Evolutionary conservation across 2,888 invertebrate genomes (phyloP).

Genomic region (Rhimphoctona megacephalus): DNA sequence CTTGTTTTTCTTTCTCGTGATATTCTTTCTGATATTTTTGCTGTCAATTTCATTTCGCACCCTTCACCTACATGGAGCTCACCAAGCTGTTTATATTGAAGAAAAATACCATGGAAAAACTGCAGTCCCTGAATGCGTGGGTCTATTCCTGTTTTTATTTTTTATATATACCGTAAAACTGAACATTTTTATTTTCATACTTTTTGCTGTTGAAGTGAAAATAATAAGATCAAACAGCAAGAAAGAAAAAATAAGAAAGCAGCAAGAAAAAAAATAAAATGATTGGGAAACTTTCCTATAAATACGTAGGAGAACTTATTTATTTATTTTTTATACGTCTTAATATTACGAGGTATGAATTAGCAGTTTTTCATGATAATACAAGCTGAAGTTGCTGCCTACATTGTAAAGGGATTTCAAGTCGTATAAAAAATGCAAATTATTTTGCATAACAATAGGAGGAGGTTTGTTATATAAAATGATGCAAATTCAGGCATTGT

Average conservation of each 20-base stretch:
- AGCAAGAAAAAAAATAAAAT: neutral
- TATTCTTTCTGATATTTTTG: neutral
- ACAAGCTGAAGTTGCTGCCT: neutral
- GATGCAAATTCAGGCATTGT: neutral
- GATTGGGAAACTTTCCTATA: neutral
- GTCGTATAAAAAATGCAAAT: neutral
- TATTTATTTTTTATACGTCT: neutral
- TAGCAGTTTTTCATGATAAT: neutral
- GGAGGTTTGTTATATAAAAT: neutral
- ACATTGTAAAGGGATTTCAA: neutral
- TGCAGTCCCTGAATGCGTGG: neutral
- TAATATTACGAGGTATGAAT: neutral
- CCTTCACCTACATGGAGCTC: conserved; percentile 6
- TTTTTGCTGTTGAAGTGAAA: neutral
- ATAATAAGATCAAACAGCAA: neutral
- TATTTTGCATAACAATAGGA: neutral
- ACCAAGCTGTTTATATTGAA: neutral
- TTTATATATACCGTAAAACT: neutral
- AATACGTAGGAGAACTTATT: neutral
- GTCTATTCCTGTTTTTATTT: neutral
- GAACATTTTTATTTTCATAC: neutral
- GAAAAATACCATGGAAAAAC: conserved; percentile 34
- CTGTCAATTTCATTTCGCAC: conserved; percentile 29
- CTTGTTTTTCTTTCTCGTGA: conserved; percentile 1
- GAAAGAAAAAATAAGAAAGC: neutral